Evolutionary conservation across 2,888 invertebrate species (phyloP).

Genomic region (Crepidodera aurea): DNA sequence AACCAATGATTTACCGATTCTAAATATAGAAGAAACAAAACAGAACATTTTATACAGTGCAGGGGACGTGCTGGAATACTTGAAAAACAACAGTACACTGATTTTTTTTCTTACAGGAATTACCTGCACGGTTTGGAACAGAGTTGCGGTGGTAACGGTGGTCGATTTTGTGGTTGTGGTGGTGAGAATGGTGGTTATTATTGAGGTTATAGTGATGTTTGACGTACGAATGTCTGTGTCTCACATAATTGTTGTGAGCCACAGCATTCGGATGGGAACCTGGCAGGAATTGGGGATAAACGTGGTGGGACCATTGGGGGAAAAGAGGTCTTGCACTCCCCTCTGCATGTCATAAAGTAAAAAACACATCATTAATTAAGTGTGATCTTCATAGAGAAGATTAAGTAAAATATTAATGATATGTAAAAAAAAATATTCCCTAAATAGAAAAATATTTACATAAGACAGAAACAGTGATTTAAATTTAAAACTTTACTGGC

Average conservation of each 20-base stretch:
- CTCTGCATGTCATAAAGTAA: constrained; percentile 54
- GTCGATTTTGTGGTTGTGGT: constrained; percentile 66
- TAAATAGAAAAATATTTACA: background rate
- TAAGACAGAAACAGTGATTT: too few species aligned
- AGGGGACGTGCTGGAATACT: constrained; percentile 27
- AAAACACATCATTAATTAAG: constrained; percentile 36
- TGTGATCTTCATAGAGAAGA: constrained; percentile 11
- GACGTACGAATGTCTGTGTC: constrained; percentile 62
- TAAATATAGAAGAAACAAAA: constrained; percentile 22
- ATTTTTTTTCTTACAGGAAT: constrained; percentile 10
- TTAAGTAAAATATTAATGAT: background rate
- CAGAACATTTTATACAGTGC: constrained; percentile 18
- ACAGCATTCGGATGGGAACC: constrained; percentile 83
- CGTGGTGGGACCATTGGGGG: constrained; percentile 95
- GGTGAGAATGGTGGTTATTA: constrained; percentile 69
- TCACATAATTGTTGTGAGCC: constrained; percentile 62
- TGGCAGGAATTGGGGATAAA: constrained; percentile 92
- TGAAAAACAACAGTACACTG: constrained; percentile 18
- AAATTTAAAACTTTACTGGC: too few species aligned
- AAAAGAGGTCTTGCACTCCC: constrained; percentile 82
- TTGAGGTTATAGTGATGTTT: constrained; percentile 68
- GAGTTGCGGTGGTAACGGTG: constrained; percentile 70
- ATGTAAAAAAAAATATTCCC: too few species aligned
- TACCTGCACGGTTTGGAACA: constrained; percentile 69
- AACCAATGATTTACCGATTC: background rate